Evolutionary conservation across 2,113 vertebrate species (phyloP).

Genomic region (Zapus hudsonius): DNA sequence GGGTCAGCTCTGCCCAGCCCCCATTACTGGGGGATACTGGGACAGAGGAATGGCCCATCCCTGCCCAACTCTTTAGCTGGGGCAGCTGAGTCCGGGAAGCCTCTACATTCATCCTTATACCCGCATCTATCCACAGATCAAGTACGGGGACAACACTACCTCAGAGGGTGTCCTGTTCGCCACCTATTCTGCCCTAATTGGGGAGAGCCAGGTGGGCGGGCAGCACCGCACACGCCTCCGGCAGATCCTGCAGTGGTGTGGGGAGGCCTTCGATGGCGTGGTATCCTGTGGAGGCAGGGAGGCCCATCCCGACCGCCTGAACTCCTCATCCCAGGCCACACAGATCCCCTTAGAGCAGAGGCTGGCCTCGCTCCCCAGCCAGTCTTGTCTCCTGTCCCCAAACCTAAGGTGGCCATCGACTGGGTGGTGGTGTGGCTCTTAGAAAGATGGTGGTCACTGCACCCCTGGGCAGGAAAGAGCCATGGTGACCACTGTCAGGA

Average conservation of each 20-base stretch:
- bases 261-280: constrained; percentile 94
- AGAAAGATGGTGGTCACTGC: background rate
- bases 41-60: rapidly evolving
- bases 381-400: no score
- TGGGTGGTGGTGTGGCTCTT: background rate
- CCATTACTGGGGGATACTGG: background rate
- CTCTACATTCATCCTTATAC: background rate
- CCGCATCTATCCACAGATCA: constrained; percentile 88
- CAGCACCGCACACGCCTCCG: constrained; percentile 95
- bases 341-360: no score
- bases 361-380: background rate
- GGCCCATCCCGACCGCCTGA: no score
- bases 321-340: no score
- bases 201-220: constrained; percentile 97
- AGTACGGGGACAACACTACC: constrained; percentile 98
- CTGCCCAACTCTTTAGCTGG: no score
- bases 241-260: constrained; percentile 98
- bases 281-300: constrained; percentile 90
- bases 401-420: background rate
- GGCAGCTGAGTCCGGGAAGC: no score
- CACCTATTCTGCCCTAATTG: constrained; percentile 97
- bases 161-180: constrained; percentile 98
- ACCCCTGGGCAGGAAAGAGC: background rate
- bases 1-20: no score
- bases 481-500: no score